Evolutionary conservation across 2,888 invertebrate species (phyloP).

Genomic region (Drosophila nr. fundita): DNA sequence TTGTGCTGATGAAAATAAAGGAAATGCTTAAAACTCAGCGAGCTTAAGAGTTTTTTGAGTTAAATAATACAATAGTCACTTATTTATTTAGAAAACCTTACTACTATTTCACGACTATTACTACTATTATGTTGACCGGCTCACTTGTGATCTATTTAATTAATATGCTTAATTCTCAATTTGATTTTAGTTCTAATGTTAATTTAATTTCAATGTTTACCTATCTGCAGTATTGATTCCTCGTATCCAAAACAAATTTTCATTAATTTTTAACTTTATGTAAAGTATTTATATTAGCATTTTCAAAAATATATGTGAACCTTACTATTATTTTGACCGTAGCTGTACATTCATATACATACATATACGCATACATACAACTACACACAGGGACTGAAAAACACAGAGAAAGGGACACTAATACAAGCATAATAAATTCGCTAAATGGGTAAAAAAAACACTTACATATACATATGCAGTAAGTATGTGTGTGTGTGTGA

Average conservation of each 20-base stretch:
- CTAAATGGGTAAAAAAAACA: conserved; percentile 74
- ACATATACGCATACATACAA: conserved; percentile 21
- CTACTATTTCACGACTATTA: not conserved
- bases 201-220: not conserved
- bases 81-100: not conserved
- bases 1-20: not conserved
- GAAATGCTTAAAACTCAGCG: not conserved
- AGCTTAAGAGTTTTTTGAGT: not conserved
- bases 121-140: not conserved
- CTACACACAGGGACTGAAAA: conserved; percentile 41
- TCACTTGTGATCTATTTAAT: not conserved
- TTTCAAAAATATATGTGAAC: not conserved
- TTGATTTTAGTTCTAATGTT: not conserved
- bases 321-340: not conserved
- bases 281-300: not conserved
- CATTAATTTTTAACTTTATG: not conserved
- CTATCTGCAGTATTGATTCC: not conserved
- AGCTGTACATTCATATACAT: conserved; percentile 1
- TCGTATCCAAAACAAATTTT: not conserved
- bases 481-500: not conserved
- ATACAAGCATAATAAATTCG: conserved; percentile 70
- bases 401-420: conserved; percentile 55
- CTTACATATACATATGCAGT: conserved; percentile 47
- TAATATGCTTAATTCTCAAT: not conserved
- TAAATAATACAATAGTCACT: not conserved